Evolutionary conservation across 2,888 invertebrate genomes (phyloP), one percentile per base, ranked within the genome.

Genomic region (Elegia similella): DNA sequence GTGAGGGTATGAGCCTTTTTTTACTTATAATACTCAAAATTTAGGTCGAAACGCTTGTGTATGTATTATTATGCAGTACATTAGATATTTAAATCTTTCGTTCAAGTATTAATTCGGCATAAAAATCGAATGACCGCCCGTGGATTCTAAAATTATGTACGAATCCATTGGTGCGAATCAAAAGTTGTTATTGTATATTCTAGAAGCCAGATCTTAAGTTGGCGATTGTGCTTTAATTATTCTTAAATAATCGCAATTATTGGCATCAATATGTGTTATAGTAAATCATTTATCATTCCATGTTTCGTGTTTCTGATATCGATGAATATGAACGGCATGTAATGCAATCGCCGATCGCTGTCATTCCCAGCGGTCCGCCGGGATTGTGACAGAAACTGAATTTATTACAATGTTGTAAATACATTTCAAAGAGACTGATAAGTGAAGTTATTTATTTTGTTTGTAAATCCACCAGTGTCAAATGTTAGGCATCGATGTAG

Each of bases 391-490:
- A 50, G 17, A 50, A 50, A 50, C 80, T 79, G 78, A 84, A 81
- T 84, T 86, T 80, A 80, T 77, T 76, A 83, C 84, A 77, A 78
- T 80, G 80, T 76, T 89, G 89, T 90, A 89, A 75, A 89, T 90
- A 90, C 82, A 84, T 81, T 84, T 86, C 82, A 86, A 86, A 86
- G 86, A 89, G 90, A 91, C 90, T 91, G 90, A 91, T 89, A 88
- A 78, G 76, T 87, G 85, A 89, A 82, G 86, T 88, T 88, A 88
- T 88, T 88, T 89, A 88, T 89, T 89, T 86, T 72, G 79, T 88
- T 56, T 83, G 73, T 86, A 84, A 85, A 86, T 84, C 84, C 83
- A 85, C 83, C 87, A 84, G 87, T 88, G 86, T 88, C 88, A 88
- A 88, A 87, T 82, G 75, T 82, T 80, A 83, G 81, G 78, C 79